Conservation (phyloP, 2,797 vertebrate genomes). For the Psittacula derbiana region DNA sequence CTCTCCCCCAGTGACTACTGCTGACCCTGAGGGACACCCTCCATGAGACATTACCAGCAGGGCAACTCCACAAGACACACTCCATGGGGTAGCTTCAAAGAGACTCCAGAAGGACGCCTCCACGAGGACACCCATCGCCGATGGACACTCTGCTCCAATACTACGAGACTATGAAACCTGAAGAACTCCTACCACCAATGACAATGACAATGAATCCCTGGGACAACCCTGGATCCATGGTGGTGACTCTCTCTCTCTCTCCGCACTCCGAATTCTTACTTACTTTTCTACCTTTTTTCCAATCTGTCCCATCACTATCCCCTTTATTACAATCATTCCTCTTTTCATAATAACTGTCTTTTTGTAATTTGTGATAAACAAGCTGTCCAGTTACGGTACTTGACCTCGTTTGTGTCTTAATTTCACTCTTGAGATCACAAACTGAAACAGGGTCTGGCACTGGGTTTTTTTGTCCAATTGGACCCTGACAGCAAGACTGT, state of each 20-base stretch:
- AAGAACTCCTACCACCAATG: too few species aligned
- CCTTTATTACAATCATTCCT: not conserved
- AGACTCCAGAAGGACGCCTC: not conserved
- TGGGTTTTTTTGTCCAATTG: not conserved
- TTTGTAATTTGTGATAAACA: not conserved
- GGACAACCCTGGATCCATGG: not conserved
- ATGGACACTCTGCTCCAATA: not conserved
- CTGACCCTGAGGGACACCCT: not conserved
- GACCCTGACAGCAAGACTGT: not conserved
- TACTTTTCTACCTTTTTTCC: not conserved
- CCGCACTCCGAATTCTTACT: not conserved
- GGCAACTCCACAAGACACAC: not conserved
- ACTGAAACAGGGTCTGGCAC: not conserved
- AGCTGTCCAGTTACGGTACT: not conserved
- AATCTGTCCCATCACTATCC: not conserved
- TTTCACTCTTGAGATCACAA: not conserved
- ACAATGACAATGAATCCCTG: not conserved
- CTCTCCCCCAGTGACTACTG: too few species aligned
- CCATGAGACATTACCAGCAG: not conserved
- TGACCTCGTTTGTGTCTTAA: not conserved
- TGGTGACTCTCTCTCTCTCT: not conserved
- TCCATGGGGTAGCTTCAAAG: not conserved
- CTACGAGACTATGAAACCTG: not conserved
- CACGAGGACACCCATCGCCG: not conserved
- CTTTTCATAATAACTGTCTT: not conserved